These are phyloP conservation scores for Nemopilema nomurai DNA, from an alignment of 30 jellyfish, hydroid and myxozoan species.

Conservation along the genomic window DNA sequence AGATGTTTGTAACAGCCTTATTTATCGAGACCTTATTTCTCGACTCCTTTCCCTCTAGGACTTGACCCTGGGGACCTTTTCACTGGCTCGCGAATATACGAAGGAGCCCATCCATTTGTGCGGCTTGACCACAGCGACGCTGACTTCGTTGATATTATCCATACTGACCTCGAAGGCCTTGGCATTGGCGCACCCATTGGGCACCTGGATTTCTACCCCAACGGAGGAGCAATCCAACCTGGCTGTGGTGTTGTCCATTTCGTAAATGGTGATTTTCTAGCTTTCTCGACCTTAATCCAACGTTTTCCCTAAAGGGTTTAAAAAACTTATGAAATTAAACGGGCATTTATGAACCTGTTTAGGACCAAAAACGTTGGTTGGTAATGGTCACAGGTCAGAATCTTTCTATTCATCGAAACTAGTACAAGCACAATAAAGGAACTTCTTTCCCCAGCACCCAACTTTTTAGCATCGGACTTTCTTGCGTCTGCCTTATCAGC, in stretches of 20 bases:
- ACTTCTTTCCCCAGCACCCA: too few species aligned
- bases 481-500: too few species aligned
- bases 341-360: too few species aligned
- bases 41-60: constrained; percentile 25
- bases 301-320: too few species aligned
- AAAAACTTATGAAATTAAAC: too few species aligned
- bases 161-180: constrained; percentile 69
- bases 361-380: too few species aligned
- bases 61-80: constrained; percentile 85
- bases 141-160: constrained; percentile 77
- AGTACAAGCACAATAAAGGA: too few species aligned
- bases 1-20: too few species aligned
- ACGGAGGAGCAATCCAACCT: constrained; percentile 85
- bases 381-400: too few species aligned
- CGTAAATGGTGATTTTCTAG: constrained; percentile 17
- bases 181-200: constrained; percentile 75
- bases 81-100: constrained; percentile 55
- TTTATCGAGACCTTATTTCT: too few species aligned
- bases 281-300: neutral
- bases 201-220: constrained; percentile 87
- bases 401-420: too few species aligned
- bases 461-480: too few species aligned
- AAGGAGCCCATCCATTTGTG: constrained; percentile 53
- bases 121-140: constrained; percentile 79
- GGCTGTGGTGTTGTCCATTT: constrained; percentile 62